phyloP scores from a whole-genome alignment of 2,113 vertebrate species.

The Tachuris rubrigastra region DNA sequence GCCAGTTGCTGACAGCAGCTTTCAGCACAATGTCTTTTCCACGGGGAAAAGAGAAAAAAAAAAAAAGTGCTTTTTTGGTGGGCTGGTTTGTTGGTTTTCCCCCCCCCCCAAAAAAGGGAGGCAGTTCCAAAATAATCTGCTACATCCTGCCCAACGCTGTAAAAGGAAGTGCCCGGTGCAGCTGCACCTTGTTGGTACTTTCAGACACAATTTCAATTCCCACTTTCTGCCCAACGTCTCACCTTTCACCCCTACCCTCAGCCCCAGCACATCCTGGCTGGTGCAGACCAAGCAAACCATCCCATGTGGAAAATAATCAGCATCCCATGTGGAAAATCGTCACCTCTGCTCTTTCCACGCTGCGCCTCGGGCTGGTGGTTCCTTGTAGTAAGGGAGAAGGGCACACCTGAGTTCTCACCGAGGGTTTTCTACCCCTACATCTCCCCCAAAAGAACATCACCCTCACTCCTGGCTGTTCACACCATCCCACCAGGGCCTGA shows the following conservation, averaged over 20 bases:
- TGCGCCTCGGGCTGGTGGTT: background rate
- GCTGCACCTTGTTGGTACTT: constrained; percentile 67
- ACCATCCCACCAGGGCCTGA: constrained; percentile 44
- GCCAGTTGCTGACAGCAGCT: background rate
- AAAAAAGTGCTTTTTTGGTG: background rate
- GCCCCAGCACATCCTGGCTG: too few relatives aligned
- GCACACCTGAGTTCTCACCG: constrained; percentile 36
- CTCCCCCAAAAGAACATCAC: background rate
- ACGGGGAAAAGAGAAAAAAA: background rate
- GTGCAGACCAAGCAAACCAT: too few relatives aligned
- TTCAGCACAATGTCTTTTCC: background rate
- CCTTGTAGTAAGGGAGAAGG: background rate
- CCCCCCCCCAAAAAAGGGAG: background rate
- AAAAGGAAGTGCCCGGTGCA: constrained; percentile 69
- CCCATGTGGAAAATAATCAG: too few relatives aligned
- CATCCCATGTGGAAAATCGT: background rate
- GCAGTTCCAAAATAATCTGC: constrained; percentile 60
- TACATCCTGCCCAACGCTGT: constrained; percentile 25
- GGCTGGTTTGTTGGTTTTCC: background rate
- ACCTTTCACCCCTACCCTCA: constrained; percentile 56
- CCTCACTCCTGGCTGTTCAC: constrained; percentile 30
- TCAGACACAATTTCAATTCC: constrained; percentile 78
- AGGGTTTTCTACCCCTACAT: background rate
- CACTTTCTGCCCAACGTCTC: constrained; percentile 74
- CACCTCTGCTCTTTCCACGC: background rate